Evolutionary conservation across 2,113 vertebrate species (phyloP), one percentile per base, ranked within the genome.

Genomic region (Strix aluco): DNA sequence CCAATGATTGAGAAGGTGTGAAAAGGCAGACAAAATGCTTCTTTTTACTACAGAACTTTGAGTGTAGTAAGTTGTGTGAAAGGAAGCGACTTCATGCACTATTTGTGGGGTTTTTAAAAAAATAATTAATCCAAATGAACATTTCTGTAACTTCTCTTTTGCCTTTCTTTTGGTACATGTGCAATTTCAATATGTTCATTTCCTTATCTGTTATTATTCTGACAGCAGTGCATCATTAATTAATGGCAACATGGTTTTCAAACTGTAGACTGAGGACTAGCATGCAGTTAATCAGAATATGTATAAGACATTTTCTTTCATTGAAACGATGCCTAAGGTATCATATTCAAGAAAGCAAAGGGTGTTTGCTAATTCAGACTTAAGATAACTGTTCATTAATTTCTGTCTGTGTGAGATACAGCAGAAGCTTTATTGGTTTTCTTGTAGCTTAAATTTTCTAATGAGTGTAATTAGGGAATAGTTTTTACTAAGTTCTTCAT

Each of bases 361-460:
- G 11, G 57, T 80, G 51, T 66, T 90, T 70, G 36, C 15, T 82
- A 90, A 86, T 90, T 96, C 81, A 87, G 19, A 69, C 84, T 94
- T 80, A 61, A 94, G 93, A 63, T 92, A 93, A 91, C 74, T 88
- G 27, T 57, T 93, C 79, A 80, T 82, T 96, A 96, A 95, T 88
- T 94, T 32, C 58, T 93, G 83, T 25, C 86, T 58, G 21, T 54
- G n/a, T 80, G 74, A 93, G 66, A 92, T 86, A 88, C 36, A 94
- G 66, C 6, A 75, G 62, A 82, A 92, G 25, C 10, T 96, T 79
- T 96, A 85, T 54, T 73, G 49, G 44, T 54, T 91, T 96, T 88
- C 85, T 88, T 90, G 81, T 80, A 94, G 84, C 78, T 90, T 85
- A 85, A 36, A 80, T 85, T 93, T 90, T 91, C 58, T 91, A 92